phyloP scores from a whole-genome alignment of 2,797 vertebrate species.

The Danio jaintianensis region DNA sequence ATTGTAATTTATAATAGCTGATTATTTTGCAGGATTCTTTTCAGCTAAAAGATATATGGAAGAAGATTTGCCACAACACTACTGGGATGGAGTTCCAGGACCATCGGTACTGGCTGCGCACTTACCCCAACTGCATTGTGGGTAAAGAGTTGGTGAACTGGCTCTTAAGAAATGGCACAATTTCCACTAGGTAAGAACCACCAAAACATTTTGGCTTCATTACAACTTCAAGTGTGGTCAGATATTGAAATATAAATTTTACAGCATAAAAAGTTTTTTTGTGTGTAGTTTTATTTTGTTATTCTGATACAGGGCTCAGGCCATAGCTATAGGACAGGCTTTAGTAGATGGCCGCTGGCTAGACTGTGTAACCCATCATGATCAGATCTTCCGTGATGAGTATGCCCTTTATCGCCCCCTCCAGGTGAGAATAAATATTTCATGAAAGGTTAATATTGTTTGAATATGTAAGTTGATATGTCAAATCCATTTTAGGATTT shows the following conservation, averaged over 20 bases:
- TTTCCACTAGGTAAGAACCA: conserved; percentile 87
- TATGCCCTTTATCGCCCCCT: conserved; percentile 95
- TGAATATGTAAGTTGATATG: background rate
- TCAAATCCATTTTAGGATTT: background rate
- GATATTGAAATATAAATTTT: background rate
- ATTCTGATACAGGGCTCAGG: conserved; percentile 85
- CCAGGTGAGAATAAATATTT: conserved; percentile 82
- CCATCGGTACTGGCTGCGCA: conserved; percentile 97
- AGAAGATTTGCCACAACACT: conserved; percentile 96
- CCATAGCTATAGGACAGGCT: conserved; percentile 96
- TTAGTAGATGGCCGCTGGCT: conserved; percentile 96
- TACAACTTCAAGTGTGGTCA: background rate
- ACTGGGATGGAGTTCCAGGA: conserved; percentile 99
- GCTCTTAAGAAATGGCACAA: conserved; percentile 94
- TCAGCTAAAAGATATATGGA: conserved; percentile 97
- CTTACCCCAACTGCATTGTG: conserved; percentile 97
- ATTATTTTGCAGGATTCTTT: conserved; percentile 86
- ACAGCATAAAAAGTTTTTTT: background rate
- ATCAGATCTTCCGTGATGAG: conserved; percentile 96
- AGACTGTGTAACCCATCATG: conserved; percentile 95
- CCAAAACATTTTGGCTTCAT: background rate
- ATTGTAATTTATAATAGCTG: background rate
- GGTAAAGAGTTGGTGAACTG: conserved; percentile 98
- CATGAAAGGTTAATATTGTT: background rate
- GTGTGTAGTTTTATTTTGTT: background rate